phyloP scores from a whole-genome alignment of 2,797 vertebrate species.

The Hypotaenidia philippensis region DNA sequence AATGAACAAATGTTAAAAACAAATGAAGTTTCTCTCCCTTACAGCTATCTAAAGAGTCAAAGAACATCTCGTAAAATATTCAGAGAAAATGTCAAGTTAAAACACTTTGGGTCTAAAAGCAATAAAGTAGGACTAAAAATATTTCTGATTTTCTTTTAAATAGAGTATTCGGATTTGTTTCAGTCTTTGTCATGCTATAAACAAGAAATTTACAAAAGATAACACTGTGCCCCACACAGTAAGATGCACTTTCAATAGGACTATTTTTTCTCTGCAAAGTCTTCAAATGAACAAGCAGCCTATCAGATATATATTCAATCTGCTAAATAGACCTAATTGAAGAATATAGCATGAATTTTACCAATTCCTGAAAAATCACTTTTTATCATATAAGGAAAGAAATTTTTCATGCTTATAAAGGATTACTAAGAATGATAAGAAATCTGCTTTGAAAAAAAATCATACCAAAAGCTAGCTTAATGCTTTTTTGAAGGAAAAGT shows the following conservation, averaged over 20 bases:
- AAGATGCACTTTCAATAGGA: neutral
- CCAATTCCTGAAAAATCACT: neutral
- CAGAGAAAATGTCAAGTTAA: slow-evolving; percentile 50
- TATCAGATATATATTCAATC: neutral
- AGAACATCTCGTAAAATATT: slow-evolving; percentile 21
- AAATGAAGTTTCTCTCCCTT: slow-evolving; percentile 26
- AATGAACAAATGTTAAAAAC: slow-evolving; percentile 35
- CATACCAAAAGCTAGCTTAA: slow-evolving; percentile 14
- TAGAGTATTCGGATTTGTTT: slow-evolving; percentile 3
- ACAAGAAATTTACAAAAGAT: neutral
- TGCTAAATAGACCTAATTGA: neutral
- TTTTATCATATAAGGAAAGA: neutral
- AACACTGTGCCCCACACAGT: neutral
- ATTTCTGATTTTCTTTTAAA: slow-evolving; percentile 6
- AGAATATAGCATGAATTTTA: neutral
- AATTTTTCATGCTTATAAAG: neutral
- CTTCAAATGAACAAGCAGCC: neutral
- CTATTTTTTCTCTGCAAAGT: neutral
- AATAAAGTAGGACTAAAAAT: neutral
- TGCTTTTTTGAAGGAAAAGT: slow-evolving; percentile 54
- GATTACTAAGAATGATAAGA: slow-evolving; percentile 28
- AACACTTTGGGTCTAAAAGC: slow-evolving; percentile 10
- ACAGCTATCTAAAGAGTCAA: slow-evolving; percentile 32
- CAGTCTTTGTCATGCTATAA: neutral
- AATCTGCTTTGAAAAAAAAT: slow-evolving; percentile 35